Base-by-base conservation (phyloP, 2,113 vertebrate species). In the Platysteira castanea region DNA sequence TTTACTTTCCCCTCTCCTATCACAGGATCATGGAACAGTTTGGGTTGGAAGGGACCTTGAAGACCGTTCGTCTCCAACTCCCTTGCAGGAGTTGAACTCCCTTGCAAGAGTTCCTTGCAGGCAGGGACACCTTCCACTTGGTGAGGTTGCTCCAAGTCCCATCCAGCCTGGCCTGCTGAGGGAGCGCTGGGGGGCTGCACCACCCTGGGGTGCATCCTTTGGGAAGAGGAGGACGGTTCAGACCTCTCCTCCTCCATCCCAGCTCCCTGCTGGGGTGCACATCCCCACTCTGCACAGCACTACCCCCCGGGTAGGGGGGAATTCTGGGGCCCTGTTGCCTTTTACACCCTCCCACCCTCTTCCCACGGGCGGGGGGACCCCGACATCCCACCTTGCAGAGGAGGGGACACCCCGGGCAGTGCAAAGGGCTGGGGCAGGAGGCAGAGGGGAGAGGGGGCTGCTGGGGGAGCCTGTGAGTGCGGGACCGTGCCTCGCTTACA, bases 401-500 rank as follows among this genome's bases (percentile, higher is more conserved):
- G 33, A 61, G 47, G 8, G 0, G 19, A 37, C 20, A 28, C 5
- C 1, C 1, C n/a, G 3, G 78, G 2, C 5, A 30, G 28, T 0
- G 1, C 20, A 2, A 7, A 21, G 53, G 82, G 56, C 78, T 10
- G 70, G 0, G 15, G n/a, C 24, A 12, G 70, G 56, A 20, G 56
- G 41, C 31, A 18, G 28, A 22, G 3, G 17, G 26, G 22, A 10
- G 13, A 4, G 8, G 7, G 35, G 22, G 54, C 41, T 60, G 59
- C 76, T 13, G 4, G 1, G 12, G 35, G 27, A 35, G 78, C 64
- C 68, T 1, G 31, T 1, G 30, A 2, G 7, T 0, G 9, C 0
- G 37, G 28, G 37, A 19, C 19, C 2, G 0, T 1, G 6, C 53
- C 15, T 6, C 1, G 9, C 98, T 98, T 59, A 99, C 99, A 5